Base-by-base conservation (phyloP, 1,140 invertebrate species). In the Orius insidiosus region DNA sequence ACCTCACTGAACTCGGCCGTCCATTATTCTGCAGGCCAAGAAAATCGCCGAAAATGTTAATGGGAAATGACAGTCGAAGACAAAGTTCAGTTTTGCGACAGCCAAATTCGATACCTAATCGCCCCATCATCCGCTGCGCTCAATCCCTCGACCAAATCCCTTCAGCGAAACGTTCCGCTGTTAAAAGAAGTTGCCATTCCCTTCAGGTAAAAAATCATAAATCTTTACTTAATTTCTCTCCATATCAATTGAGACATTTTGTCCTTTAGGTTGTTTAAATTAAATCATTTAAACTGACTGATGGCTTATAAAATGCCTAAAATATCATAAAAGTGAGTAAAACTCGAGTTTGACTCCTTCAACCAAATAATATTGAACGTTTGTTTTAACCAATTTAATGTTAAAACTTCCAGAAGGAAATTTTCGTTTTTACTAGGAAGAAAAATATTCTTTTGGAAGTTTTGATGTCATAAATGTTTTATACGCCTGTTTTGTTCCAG, bases 21-120 rank as follows among this genome's bases (percentile, higher is more conserved):
- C 74, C 81, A 0, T 59, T 85, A 14, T 85, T 85, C 56, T 80
- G 80, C 53, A 68, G 79, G 7, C 80, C 80, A n/a, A 67, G 78
- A 1, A 69, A 74, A 42, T 84, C 79, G 60, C 82, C 81, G 0
- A 78, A 82, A 53, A 56, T 83, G n/a, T 56, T 63, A 47, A 14
- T 63, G 61, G 58, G 66, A 0, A 63, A 64, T 0, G 65, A 64
- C 7, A 70, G 68, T 52, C 58, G 71, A 13, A 61, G 71, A 11
- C 70, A 73, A 44, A 74, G 71, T 0, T 68, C 62, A 52, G 67
- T 72, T 3, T 64, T 68, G 0, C 55, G 65, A n/a, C 50, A 58
- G n/a, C 62, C 63, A 51, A 56, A 59, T 11, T 31, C 38, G 18
- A 44, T 60, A 55, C 55, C 56, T 51, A 2, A 41, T 10, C 13